Conservation (phyloP, 2,113 vertebrate species). For the Tauraco erythrolophus region DNA sequence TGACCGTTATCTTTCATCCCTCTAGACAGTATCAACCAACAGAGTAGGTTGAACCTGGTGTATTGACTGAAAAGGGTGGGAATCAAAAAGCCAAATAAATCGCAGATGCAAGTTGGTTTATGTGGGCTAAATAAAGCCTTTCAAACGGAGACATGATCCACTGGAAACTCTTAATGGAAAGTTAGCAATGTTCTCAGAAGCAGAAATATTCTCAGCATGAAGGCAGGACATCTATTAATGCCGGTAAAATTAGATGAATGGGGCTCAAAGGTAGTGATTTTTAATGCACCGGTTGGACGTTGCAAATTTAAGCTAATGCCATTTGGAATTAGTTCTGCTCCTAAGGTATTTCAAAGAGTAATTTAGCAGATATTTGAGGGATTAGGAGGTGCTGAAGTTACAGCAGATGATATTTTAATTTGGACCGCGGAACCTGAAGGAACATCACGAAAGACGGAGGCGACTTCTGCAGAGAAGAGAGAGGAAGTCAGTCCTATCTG, state of each 20-base stretch:
- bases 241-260: conserved; percentile 18
- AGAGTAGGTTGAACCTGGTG: background rate
- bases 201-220: conserved; percentile 31
- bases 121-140: conserved; percentile 33
- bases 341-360: conserved; percentile 13
- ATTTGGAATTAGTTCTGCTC: conserved; percentile 33
- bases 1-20: background rate
- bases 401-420: conserved; percentile 11
- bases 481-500: background rate
- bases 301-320: conserved; percentile 20
- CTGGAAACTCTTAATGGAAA: conserved; percentile 38
- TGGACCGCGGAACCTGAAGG: background rate
- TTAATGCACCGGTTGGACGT: background rate
- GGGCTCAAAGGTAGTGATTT: conserved; percentile 18
- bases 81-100: conserved; percentile 16
- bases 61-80: background rate
- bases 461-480: background rate
- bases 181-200: conserved; percentile 20
- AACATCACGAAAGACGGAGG: background rate
- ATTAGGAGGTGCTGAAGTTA: background rate
- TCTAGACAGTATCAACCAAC: background rate
- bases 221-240: conserved; percentile 36
- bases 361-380: conserved; percentile 37
- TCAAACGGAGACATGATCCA: conserved; percentile 5
- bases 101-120: conserved; percentile 11